Evolutionary conservation across 2,113 vertebrate genomes (phyloP), one percentile per base, ranked within the genome.

Genomic region (Channa argus): DNA sequence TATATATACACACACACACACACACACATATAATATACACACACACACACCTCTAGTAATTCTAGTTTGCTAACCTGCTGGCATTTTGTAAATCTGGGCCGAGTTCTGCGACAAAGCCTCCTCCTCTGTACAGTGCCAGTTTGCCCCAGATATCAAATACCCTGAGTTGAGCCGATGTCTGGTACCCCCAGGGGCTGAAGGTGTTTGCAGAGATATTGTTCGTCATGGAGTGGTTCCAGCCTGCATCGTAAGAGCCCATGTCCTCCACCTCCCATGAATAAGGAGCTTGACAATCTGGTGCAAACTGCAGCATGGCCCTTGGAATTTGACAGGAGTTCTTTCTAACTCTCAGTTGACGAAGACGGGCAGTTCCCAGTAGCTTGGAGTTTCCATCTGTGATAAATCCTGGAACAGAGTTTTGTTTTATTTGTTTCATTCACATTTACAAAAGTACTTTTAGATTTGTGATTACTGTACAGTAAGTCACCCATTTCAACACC

Each of bases 341-440:
- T 80, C 64, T 91, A 54, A 98, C 95, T 83, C 97, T 93, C 63
- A 97, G 77, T 85, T 99, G 97, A 33, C 96, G 96, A 71, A 99
- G 88, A 82, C 95, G 95, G 6, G 96, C 95, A 7, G 92, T 94
- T 0, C 96, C 97, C 43, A 98, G 93, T 53, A 97, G 88, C 82
- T 96, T 97, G 60, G 96, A 96, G 77, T 98, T 98, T 75, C 97
- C 97, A 71, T 98, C 96, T 14, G 97, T 99, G 86, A 99, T 93
- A 80, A 98, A 99, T 37, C 97, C 97, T 99, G 37, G 54, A 85
- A 70, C 6, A 81, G 2, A 66, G 13, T 0, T 36, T 54, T 36
- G 4, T 36, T 54, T 11, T 3, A 52, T 52, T 52, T 52, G 8
- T 8, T 7, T 41, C 50, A 24, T 7, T 3, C 50, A 52, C 14